Conservation (phyloP, 2,888 invertebrate genomes). For the Aphrophora alni region DNA sequence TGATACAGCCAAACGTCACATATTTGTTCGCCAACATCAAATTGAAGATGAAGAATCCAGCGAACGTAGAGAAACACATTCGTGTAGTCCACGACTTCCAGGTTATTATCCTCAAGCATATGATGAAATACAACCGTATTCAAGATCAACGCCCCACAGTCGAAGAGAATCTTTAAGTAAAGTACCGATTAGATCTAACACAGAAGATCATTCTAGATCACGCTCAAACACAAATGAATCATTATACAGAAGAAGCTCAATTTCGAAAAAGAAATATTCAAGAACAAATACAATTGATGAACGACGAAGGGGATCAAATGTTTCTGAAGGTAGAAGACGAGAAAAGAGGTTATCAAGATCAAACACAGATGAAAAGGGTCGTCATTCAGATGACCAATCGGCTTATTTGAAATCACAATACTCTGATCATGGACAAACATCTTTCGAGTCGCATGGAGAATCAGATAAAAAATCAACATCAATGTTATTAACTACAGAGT, state of each 20-base stretch:
- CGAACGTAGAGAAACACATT: slow-evolving; percentile 42
- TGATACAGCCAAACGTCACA: slow-evolving; percentile 74
- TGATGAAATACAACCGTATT: slow-evolving; percentile 39
- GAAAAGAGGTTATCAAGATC: slow-evolving; percentile 11
- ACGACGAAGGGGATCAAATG: slow-evolving; percentile 35
- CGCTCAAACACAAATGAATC: slow-evolving; percentile 40
- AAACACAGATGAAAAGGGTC: background rate
- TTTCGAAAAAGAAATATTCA: slow-evolving; percentile 35
- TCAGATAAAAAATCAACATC: background rate
- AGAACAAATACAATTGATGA: slow-evolving; percentile 38
- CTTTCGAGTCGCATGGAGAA: background rate
- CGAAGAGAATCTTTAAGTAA: slow-evolving; percentile 44
- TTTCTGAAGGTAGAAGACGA: slow-evolving; percentile 26
- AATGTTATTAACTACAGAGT: background rate
- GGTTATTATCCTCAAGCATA: slow-evolving; percentile 29
- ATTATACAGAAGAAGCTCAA: slow-evolving; percentile 34
- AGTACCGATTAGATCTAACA: slow-evolving; percentile 23
- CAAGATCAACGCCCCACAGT: slow-evolving; percentile 46
- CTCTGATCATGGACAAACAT: background rate
- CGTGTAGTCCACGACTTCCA: slow-evolving; percentile 45
- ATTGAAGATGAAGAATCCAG: slow-evolving; percentile 68
- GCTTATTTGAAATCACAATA: background rate
- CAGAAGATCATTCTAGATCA: slow-evolving; percentile 33
- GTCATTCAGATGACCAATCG: background rate
- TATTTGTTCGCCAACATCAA: slow-evolving; percentile 76